Conservation (phyloP, 2,888 invertebrate species). For the Drosophila siamana region DNA sequence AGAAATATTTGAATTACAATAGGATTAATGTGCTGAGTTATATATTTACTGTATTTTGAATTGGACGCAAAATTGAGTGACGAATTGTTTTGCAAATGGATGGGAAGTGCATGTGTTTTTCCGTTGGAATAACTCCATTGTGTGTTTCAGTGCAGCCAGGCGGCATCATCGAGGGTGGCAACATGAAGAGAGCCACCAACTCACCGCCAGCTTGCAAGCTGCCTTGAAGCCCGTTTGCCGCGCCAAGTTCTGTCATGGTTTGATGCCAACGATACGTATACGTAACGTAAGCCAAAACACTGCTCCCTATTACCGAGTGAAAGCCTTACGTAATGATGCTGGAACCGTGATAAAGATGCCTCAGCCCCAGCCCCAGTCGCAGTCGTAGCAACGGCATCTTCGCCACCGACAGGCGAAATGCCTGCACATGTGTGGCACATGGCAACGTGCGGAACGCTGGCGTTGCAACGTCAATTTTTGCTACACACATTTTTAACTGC, state of each 20-base stretch:
- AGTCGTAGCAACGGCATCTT: too few relatives aligned
- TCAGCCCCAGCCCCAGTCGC: too few relatives aligned
- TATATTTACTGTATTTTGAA: conserved; percentile 14
- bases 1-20: not conserved
- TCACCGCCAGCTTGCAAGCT: too few relatives aligned
- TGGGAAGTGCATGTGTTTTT: conserved; percentile 77
- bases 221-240: conserved; percentile 7
- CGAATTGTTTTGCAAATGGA: conserved; percentile 7
- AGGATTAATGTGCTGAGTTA: not conserved
- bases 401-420: conserved; percentile 49
- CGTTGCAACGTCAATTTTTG: conserved; percentile 57
- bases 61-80: conserved; percentile 25
- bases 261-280: conserved; percentile 61
- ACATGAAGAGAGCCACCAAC: conserved; percentile 28
- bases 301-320: conserved; percentile 23
- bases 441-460: conserved; percentile 31
- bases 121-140: conserved; percentile 82
- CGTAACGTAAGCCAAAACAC: conserved; percentile 68
- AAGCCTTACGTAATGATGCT: conserved; percentile 68
- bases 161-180: conserved; percentile 62
- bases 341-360: conserved; percentile 64
- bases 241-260: conserved; percentile 14
- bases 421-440: conserved; percentile 49
- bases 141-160: conserved; percentile 74
- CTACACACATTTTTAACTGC: conserved; percentile 67